Evolutionary conservation across 2,888 invertebrate species (phyloP).

Genomic region (Eurytoma californica): DNA sequence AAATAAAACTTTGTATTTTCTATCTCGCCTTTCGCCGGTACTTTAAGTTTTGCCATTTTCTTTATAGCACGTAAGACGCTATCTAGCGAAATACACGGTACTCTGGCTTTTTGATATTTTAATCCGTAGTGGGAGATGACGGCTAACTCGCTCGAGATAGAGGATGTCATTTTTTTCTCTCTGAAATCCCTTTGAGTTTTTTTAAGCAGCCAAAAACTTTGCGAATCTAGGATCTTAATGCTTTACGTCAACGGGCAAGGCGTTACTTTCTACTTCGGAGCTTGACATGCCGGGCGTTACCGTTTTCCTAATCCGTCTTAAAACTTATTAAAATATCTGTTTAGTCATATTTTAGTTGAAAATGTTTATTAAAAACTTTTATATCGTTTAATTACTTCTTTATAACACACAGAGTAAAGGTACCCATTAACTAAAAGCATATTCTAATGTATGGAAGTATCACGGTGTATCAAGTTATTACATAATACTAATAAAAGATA

Average conservation of each 20-base stretch:
- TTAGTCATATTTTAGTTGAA: too few relatives aligned
- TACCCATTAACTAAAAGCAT: too few relatives aligned
- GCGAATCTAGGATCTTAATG: conserved; percentile 21
- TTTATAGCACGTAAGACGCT: too few relatives aligned
- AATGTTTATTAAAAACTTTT: too few relatives aligned
- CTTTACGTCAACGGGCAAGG: conserved; percentile 5
- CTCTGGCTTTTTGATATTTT: conserved; percentile 67
- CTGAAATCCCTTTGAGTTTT: not conserved
- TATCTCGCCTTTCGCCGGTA: too few relatives aligned
- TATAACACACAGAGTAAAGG: too few relatives aligned
- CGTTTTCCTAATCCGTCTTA: conserved; percentile 24
- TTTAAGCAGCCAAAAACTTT: not conserved
- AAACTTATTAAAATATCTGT: too few relatives aligned
- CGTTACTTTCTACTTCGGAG: not conserved
- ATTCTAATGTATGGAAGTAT: too few relatives aligned
- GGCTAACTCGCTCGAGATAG: conserved; percentile 34
- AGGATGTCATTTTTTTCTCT: not conserved
- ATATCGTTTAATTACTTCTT: too few relatives aligned
- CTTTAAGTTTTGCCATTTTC: too few relatives aligned
- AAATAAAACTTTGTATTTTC: too few relatives aligned
- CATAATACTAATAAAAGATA: not conserved
- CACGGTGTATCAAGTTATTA: not conserved
- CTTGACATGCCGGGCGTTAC: conserved; percentile 25
- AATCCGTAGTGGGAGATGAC: conserved; percentile 64
- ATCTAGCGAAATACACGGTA: not conserved